These are phyloP conservation scores for Pristionchus pacificus DNA, from an alignment of 1,140 invertebrate species.

Conservation along the genomic window DNA sequence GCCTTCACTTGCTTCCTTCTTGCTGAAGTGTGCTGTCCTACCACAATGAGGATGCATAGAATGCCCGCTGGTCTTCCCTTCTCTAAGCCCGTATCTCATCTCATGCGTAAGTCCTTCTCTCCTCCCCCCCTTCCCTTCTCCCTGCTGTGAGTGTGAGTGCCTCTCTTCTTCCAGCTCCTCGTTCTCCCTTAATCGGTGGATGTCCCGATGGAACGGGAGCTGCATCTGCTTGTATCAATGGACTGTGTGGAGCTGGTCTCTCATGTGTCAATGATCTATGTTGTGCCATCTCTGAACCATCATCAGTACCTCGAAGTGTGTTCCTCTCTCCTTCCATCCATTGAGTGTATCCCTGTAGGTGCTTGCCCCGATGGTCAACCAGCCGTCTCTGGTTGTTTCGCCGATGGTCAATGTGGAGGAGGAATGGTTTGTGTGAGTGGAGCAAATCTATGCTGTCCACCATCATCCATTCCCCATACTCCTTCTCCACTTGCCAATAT, in stretches of 20 bases:
- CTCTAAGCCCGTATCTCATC: not conserved
- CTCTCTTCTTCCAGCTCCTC: conserved; percentile 16
- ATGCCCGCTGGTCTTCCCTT: no score
- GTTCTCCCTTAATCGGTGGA: conserved; percentile 1
- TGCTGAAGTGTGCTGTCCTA: conserved; percentile 21
- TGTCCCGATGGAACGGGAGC: conserved; percentile 33
- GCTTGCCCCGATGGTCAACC: conserved; percentile 33
- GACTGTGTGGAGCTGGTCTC: conserved; percentile 36
- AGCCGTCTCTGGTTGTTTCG: conserved; percentile 37
- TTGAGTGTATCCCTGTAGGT: conserved; percentile 18
- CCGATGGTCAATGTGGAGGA: conserved; percentile 26
- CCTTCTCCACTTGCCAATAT: not conserved
- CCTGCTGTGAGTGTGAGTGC: not conserved
- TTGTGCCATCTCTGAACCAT: conserved; percentile 13
- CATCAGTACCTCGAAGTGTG: not conserved
- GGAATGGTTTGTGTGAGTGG: conserved; percentile 26
- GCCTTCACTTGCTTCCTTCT: conserved; percentile 22
- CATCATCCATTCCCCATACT: not conserved
- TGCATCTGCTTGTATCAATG: conserved; percentile 35
- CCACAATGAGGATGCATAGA: no score
- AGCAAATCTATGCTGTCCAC: conserved; percentile 33
- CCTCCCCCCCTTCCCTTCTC: not conserved
- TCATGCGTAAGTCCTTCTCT: conserved; percentile 2
- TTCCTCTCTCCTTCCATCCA: not conserved
- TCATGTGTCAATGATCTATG: conserved; percentile 26